These are phyloP conservation scores for Phytoseiulus persimilis DNA, from an alignment of 2,888 invertebrate genomes.

Conservation along the genomic window DNA sequence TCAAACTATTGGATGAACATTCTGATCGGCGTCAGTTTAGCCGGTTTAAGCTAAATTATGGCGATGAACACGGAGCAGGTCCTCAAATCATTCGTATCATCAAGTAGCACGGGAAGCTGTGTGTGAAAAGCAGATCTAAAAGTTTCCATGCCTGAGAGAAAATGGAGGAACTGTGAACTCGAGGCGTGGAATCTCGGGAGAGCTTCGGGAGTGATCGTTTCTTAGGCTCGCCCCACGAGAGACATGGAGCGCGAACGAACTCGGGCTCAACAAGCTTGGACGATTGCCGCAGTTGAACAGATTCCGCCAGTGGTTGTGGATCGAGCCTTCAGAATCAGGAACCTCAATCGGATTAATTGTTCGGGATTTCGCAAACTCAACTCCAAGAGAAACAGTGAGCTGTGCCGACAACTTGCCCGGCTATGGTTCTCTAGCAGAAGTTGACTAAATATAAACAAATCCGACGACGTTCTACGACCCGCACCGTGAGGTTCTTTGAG, in stretches of 20 bases:
- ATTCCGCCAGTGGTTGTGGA: neutral
- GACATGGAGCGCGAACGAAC: no score
- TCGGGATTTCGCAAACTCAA: neutral
- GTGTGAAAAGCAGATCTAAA: no score
- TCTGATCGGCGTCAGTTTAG: no score
- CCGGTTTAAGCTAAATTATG: no score
- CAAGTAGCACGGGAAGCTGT: no score
- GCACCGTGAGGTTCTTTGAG: neutral
- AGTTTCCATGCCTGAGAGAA: no score
- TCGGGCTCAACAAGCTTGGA: neutral
- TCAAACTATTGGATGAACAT: neutral
- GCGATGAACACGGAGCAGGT: no score
- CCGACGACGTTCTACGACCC: neutral
- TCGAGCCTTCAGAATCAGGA: constrained; percentile 5
- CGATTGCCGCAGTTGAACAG: neutral
- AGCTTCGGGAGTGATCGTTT: no score
- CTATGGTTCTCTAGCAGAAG: neutral
- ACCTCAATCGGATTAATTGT: neutral
- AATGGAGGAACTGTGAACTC: no score
- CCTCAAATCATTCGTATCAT: no score
- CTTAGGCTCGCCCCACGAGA: no score
- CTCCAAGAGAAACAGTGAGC: neutral
- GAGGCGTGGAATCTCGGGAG: no score
- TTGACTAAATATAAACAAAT: neutral
- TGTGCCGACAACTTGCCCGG: neutral